These are phyloP conservation scores for Tiaroga cobitis DNA, from an alignment of 2,797 vertebrate species.

Conservation along the genomic window DNA sequence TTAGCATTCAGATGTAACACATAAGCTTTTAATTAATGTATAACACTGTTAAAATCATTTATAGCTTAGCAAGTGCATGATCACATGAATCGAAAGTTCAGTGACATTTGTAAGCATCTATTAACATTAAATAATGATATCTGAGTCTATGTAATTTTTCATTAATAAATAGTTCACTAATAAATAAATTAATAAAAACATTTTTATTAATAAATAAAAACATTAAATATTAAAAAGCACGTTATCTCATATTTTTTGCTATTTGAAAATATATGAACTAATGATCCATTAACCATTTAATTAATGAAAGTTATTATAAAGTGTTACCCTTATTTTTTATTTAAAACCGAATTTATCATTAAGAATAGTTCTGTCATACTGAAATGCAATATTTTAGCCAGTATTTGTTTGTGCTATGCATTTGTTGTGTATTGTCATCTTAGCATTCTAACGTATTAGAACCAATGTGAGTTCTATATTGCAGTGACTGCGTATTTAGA, in stretches of 20 bases:
- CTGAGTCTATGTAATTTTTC: too few relatives aligned
- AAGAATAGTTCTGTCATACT: neutral
- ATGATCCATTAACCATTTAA: neutral
- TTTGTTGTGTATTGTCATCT: neutral
- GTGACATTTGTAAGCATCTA: too few relatives aligned
- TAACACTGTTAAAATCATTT: too few relatives aligned
- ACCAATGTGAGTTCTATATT: neutral
- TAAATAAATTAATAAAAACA: too few relatives aligned
- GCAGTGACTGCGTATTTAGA: neutral
- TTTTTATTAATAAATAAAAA: too few relatives aligned
- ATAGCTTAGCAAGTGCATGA: neutral
- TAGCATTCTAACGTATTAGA: neutral
- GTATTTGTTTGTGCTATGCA: neutral
- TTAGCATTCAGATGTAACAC: neutral
- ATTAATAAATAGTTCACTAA: too few relatives aligned
- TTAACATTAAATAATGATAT: too few relatives aligned
- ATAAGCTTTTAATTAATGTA: neutral
- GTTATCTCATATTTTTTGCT: neutral
- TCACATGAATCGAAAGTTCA: too few relatives aligned
- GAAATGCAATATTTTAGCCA: neutral
- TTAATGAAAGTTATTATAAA: neutral
- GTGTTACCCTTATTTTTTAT: neutral
- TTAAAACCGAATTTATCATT: neutral
- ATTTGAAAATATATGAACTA: neutral
- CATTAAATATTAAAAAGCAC: too few relatives aligned